Base-by-base conservation (phyloP, 2,113 vertebrate species). In the Halichoerus grypus region DNA sequence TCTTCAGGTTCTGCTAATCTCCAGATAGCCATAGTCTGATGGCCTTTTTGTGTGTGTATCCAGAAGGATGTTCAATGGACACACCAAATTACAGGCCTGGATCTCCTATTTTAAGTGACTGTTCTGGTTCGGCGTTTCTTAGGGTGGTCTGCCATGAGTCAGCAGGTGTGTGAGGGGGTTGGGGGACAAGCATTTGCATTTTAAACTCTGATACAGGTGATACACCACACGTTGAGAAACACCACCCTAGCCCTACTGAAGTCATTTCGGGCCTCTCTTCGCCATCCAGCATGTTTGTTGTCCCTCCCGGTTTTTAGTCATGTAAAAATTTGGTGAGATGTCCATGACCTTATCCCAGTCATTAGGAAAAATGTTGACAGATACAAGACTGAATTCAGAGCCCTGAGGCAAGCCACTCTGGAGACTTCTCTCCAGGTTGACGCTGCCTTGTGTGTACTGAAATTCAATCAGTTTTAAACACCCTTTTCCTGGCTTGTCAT, bases 341-440 rank as follows among this genome's bases (percentile, higher is more conserved):
- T 55, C 15, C 22, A 19, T 76, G 80, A 89, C 79, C 55, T 77
- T 89, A 93, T 92, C 76, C 33, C 5, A 57, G 9, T 74, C 74
- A 71, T 96, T 89, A 95, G 79, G 74, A 90, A 93, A 94, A 82
- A 55, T 46, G 67, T 49, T 96, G 79, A 94, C 22, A 69, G 79
- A 74, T 57, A 72, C 2, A 22, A 57, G 84, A 65, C 36, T 90
- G 88, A 74, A 95, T 84, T 95, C n/a, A 31, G 88, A 88, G 69
- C 51, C 90, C 57, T 19, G 39, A 95, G 80, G 84, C 84, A 86
- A 87, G 61, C 46, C 79, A 15, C 92, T 33, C 92, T 33, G 28
- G 92, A 96, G 81, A 53, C 65, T 7, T 28, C 49, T 53, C 39
- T 95, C 87, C 36, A 80, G 61, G 55, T 33, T 42, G 83, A 39